Evolutionary conservation across 1,140 invertebrate genomes (phyloP).

Genomic region (Drosophila saltans): DNA sequence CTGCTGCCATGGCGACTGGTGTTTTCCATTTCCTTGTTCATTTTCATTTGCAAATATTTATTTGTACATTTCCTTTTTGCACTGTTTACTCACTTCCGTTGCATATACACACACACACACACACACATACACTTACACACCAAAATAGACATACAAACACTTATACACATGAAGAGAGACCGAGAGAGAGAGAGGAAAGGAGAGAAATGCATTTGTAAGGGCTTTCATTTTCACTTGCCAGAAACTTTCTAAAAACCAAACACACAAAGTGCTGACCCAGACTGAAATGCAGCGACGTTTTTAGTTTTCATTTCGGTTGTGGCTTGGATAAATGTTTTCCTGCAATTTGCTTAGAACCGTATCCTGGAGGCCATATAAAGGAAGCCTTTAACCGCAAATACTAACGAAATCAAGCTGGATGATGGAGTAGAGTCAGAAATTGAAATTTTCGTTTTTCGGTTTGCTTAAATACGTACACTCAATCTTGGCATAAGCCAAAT

Average conservation of each 20-base stretch:
- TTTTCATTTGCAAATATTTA: slow-evolving; percentile 79
- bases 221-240: slow-evolving; percentile 72
- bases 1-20: slow-evolving; percentile 47
- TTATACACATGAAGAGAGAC: not conserved
- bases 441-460: not conserved
- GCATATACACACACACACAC: slow-evolving; percentile 31
- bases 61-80: slow-evolving; percentile 69
- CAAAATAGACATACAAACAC: not conserved
- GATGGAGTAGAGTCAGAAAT: slow-evolving; percentile 14
- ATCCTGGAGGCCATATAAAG: slow-evolving; percentile 28
- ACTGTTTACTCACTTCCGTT: slow-evolving; percentile 72
- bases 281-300: slow-evolving; percentile 60
- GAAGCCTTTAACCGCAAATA: slow-evolving; percentile 8
- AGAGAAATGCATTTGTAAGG: slow-evolving; percentile 33
- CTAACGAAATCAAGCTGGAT: slow-evolving; percentile 19
- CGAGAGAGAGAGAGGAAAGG: too few species aligned
- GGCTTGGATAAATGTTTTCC: slow-evolving; percentile 51
- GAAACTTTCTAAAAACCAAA: slow-evolving; percentile 41
- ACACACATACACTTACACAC: slow-evolving; percentile 5
- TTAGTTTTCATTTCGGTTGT: slow-evolving; percentile 57
- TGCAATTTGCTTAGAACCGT: slow-evolving; percentile 60
- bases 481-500: slow-evolving; percentile 15
- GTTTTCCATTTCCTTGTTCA: slow-evolving; percentile 70
- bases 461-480: slow-evolving; percentile 1
- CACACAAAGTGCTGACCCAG: slow-evolving; percentile 62